Percentiles rank a stretch among this genome's conserved stretches.
Conservation (phyloP, 2,888 invertebrate genomes). For the Blera fallax region DNA sequence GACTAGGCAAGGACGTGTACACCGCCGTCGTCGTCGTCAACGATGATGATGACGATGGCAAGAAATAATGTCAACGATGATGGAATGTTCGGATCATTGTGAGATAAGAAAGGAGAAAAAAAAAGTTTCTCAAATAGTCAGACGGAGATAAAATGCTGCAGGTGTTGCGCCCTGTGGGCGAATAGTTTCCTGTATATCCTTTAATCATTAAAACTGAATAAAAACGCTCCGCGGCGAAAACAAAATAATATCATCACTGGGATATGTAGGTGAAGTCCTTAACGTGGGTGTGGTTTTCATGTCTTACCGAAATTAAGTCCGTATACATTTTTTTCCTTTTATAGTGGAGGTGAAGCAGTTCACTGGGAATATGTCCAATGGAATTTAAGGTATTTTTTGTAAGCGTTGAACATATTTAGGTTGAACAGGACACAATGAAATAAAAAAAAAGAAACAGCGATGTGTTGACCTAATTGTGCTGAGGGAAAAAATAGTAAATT, state of each 20-base stretch:
- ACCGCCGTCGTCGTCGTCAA: neutral
- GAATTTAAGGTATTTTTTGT: neutral
- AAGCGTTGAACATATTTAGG: neutral
- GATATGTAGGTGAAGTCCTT: neutral
- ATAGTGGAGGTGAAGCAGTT: neutral
- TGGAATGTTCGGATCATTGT: constrained; percentile 13
- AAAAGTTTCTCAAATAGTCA: constrained; percentile 15
- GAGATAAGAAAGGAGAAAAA: neutral
- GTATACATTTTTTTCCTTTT: neutral
- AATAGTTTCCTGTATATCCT: constrained; percentile 7
- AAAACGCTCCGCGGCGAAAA: neutral
- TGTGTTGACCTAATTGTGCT: constrained; percentile 4
- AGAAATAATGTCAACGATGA: constrained; percentile 21
- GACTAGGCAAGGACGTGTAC: constrained; percentile 30
- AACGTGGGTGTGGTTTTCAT: constrained; percentile 36
- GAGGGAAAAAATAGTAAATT: neutral
- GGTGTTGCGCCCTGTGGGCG: constrained; percentile 10
- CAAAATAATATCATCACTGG: neutral
- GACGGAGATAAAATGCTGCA: constrained; percentile 6
- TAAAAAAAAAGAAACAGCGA: neutral
- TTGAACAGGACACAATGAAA: neutral
- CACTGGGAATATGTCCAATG: neutral
- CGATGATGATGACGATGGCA: constrained; percentile 8
- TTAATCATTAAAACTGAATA: constrained; percentile 16
- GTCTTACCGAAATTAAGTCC: constrained; percentile 23